Evolutionary conservation across 2,888 invertebrate species (phyloP).

Genomic region (Anticlea derivata): DNA sequence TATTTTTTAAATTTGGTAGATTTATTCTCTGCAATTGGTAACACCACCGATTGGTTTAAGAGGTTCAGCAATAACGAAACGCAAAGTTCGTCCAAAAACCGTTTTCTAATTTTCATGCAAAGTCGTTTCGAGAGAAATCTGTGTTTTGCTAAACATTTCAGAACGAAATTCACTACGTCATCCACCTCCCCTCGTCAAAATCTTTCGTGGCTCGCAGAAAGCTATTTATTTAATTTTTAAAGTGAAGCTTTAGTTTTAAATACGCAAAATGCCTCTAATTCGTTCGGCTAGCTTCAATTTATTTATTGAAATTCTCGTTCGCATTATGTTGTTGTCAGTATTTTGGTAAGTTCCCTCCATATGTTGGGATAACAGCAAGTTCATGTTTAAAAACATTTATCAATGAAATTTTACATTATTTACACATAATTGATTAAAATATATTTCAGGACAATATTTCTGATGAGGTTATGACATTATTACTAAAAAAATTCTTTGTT

Average conservation of each 20-base stretch:
- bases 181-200: constrained; percentile 9
- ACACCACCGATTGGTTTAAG: background rate
- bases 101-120: too few species aligned
- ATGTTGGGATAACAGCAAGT: constrained; percentile 40
- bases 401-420: constrained; percentile 36
- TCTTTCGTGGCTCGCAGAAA: constrained; percentile 22
- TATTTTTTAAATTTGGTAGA: too few species aligned
- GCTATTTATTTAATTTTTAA: constrained; percentile 19
- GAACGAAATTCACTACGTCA: constrained; percentile 46
- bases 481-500: background rate
- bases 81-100: constrained; percentile 27
- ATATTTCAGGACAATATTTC: background rate
- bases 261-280: constrained; percentile 67
- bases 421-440: background rate
- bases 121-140: background rate
- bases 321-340: constrained; percentile 71
- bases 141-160: constrained; percentile 24
- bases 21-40: background rate
- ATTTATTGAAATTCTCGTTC: constrained; percentile 77
- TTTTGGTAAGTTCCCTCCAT: constrained; percentile 81
- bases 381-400: constrained; percentile 38
- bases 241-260: constrained; percentile 13
- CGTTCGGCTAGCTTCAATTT: constrained; percentile 73
- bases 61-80: constrained; percentile 26
- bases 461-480: background rate